phyloP scores from a whole-genome alignment of 2,113 vertebrate species.

The Megaceryle maxima region DNA sequence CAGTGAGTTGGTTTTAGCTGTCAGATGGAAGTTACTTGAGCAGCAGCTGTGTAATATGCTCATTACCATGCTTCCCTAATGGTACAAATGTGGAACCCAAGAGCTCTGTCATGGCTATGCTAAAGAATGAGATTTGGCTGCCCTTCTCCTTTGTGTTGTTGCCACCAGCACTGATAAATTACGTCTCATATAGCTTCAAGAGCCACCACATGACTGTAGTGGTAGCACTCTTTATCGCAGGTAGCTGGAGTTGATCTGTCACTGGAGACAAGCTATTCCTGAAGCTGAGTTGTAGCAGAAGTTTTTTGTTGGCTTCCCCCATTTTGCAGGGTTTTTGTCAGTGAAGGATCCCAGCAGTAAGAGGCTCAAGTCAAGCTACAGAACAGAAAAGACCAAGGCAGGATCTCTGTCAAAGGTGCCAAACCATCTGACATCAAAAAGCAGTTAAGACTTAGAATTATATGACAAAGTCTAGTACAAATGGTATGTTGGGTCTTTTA shows the following conservation, averaged over 20 bases:
- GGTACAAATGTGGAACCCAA: not conserved
- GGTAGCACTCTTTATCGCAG: not conserved
- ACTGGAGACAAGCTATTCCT: not conserved
- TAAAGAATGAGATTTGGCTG: not conserved
- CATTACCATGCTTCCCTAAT: not conserved
- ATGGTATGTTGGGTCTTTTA: not conserved
- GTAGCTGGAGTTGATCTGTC: not conserved
- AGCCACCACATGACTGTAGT: rapidly evolving
- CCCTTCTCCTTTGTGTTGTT: not conserved
- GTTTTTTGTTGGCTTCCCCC: not conserved
- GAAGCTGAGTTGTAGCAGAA: not conserved
- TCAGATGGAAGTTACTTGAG: not conserved
- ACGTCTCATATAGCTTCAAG: not conserved
- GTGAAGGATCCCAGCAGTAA: not conserved
- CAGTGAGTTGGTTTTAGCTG: not conserved
- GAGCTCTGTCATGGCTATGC: not conserved
- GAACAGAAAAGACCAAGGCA: not conserved
- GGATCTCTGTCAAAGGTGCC: not conserved
- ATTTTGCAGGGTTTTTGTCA: not conserved
- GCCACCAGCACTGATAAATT: not conserved
- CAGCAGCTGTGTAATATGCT: not conserved
- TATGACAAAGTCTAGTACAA: not conserved
- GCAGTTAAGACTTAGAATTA: not conserved
- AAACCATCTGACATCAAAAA: not conserved
- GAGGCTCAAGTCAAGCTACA: not conserved